Conservation (phyloP, 2,797 vertebrate genomes). For the Diplodus puntazzo region DNA sequence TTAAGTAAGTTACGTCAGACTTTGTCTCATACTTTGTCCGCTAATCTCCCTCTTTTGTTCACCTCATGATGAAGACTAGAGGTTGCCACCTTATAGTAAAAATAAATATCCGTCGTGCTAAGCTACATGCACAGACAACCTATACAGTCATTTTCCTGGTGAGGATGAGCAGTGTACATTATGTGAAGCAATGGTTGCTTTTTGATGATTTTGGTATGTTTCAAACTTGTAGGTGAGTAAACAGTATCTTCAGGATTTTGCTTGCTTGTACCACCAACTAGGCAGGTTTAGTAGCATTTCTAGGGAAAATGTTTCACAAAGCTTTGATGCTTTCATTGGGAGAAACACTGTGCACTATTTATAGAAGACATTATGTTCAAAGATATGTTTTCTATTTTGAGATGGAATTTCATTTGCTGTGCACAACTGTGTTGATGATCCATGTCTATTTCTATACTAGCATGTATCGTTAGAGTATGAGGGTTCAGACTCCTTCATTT, state of each 20-base stretch:
- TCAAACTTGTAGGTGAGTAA: neutral
- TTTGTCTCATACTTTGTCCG: too few species aligned
- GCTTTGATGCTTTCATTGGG: neutral
- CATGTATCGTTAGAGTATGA: neutral
- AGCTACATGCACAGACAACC: too few species aligned
- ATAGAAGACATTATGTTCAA: too few species aligned
- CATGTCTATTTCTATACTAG: conserved; percentile 2
- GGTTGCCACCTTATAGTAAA: neutral
- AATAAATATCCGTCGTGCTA: too few species aligned
- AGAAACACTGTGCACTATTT: neutral
- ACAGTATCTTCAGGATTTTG: neutral
- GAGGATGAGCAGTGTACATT: too few species aligned
- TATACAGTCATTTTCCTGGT: too few species aligned
- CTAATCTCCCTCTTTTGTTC: too few species aligned
- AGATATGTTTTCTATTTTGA: too few species aligned
- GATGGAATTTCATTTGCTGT: neutral
- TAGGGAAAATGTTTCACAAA: neutral
- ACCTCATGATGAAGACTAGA: too few species aligned
- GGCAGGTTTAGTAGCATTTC: neutral
- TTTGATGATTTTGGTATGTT: neutral
- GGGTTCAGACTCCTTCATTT: conserved; percentile 31
- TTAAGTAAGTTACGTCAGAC: too few species aligned
- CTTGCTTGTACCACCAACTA: neutral
- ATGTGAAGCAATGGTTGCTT: too few species aligned
- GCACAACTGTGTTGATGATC: conserved; percentile 9